Evolutionary conservation across 2,888 invertebrate genomes (phyloP), one percentile per base, ranked within the genome.

Genomic region (Epicampocera succincta): DNA sequence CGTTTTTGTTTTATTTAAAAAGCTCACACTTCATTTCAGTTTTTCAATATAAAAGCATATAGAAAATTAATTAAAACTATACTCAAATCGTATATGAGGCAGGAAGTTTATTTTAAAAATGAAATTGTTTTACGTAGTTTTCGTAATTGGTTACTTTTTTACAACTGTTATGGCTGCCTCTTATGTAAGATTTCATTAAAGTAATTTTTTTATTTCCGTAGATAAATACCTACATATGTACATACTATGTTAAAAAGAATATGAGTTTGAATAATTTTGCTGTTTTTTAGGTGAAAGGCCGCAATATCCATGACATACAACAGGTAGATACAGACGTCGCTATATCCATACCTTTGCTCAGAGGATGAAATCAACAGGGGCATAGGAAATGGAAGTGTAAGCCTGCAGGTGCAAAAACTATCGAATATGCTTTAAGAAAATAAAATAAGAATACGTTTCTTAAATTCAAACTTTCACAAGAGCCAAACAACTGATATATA

Each of bases 111-210:
- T n/a, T 13, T 5, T 6, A 46, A 33, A 19, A 5, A 69, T 69
- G 69, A 69, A 69, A 44, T 33, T 69, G 44, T 46, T 56, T 46
- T 17, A 56, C 46, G n/a, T 33, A 8, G 19, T 69, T 29, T 46
- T 69, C 33, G 46, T 58, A 29, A 11, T 69, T 13, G 58, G 46
- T 21, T 38, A 33, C 46, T 17, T 69, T 58, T 11, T 58, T 17
- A 56, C 56, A 19, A 21, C 13, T 33, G 63, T 11, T 2, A 38
- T 73, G 38, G 73, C 54, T n/a, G 33, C 33, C 33, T 44, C 72
- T 12, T 17, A 44, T 19, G 71, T 71, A 50, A 60, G 50, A 25
- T 12, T 6, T 4, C 5, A 11, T 25, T 61, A 2, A 15, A 50
- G 15, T 33, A 11, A 33, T 25, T 25, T 15, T 11, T 33, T n/a